Conservation (phyloP, 2,888 invertebrate species). For the Ectropis crepuscularia region DNA sequence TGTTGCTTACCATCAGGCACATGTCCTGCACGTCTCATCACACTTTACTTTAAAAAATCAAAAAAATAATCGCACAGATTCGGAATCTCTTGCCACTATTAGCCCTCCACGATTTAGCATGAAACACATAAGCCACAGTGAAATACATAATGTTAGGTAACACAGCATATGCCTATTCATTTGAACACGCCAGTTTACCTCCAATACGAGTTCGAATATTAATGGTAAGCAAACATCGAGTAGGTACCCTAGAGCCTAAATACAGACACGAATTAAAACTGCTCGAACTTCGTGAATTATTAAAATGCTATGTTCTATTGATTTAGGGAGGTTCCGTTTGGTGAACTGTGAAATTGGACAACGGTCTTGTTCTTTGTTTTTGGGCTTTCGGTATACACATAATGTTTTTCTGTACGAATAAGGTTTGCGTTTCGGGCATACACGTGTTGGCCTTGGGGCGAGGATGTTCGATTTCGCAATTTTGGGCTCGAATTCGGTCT, state of each 20-base stretch:
- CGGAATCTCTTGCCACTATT: too few species aligned
- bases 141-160: slow-evolving; percentile 1
- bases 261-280: slow-evolving; percentile 39
- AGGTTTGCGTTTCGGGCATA: not conserved
- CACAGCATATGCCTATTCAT: slow-evolving; percentile 24
- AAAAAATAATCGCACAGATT: too few species aligned
- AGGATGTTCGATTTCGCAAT: too few species aligned
- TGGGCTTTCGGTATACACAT: not conserved
- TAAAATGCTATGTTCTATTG: slow-evolving; percentile 41
- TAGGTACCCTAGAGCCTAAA: slow-evolving; percentile 27
- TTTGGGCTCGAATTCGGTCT: too few species aligned
- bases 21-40: too few species aligned
- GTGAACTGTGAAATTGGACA: slow-evolving; percentile 20
- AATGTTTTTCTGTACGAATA: not conserved
- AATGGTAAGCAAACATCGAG: slow-evolving; percentile 51
- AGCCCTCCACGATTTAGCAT: not conserved
- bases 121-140: not conserved
- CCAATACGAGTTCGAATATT: slow-evolving; percentile 45
- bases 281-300: slow-evolving; percentile 43
- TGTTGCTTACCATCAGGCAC: too few species aligned
- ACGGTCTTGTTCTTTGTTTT: slow-evolving; percentile 9
- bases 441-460: not conserved
- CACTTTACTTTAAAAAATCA: too few species aligned
- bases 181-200: slow-evolving; percentile 31
- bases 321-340: slow-evolving; percentile 37